These are phyloP conservation scores for Elmis aenea DNA, from an alignment of 2,888 invertebrate species.

Conservation along the genomic window DNA sequence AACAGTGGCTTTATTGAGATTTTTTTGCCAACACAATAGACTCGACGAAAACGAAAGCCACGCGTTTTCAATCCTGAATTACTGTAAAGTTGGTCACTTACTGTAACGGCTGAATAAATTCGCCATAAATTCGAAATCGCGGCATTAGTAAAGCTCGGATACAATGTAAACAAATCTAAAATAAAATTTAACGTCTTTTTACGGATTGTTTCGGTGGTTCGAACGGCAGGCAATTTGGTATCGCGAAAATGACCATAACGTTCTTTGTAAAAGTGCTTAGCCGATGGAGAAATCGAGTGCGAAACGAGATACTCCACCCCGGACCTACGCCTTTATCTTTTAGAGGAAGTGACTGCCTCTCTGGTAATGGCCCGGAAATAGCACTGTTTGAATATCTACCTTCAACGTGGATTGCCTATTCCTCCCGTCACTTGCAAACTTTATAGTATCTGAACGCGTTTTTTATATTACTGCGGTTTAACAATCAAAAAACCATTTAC, in stretches of 20 bases:
- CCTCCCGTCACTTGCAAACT: constrained; percentile 22
- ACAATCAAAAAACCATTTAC: too few relatives aligned
- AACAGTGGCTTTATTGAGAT: constrained; percentile 10
- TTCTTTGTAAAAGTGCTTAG: constrained; percentile 15
- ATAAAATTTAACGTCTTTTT: background rate
- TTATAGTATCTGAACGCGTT: constrained; percentile 15
- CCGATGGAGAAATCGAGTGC: constrained; percentile 30
- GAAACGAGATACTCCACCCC: constrained; percentile 33
- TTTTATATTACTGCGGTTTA: constrained; percentile 14
- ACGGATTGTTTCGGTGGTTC: constrained; percentile 15
- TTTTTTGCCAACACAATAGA: too few relatives aligned
- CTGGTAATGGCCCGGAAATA: constrained; percentile 35
- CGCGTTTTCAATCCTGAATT: too few relatives aligned
- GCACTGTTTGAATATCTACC: constrained; percentile 30
- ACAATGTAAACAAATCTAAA: background rate
- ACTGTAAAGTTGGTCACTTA: too few relatives aligned
- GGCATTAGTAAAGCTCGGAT: too few relatives aligned
- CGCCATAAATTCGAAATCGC: too few relatives aligned
- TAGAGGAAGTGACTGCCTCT: constrained; percentile 30
- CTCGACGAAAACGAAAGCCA: too few relatives aligned
- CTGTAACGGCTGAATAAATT: too few relatives aligned
- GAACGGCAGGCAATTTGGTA: constrained; percentile 9
- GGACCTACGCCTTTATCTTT: constrained; percentile 32
- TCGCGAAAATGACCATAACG: constrained; percentile 19
- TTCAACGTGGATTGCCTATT: constrained; percentile 25